Evolutionary conservation across 2,797 vertebrate genomes (phyloP).

Genomic region (Lerista edwardsae): DNA sequence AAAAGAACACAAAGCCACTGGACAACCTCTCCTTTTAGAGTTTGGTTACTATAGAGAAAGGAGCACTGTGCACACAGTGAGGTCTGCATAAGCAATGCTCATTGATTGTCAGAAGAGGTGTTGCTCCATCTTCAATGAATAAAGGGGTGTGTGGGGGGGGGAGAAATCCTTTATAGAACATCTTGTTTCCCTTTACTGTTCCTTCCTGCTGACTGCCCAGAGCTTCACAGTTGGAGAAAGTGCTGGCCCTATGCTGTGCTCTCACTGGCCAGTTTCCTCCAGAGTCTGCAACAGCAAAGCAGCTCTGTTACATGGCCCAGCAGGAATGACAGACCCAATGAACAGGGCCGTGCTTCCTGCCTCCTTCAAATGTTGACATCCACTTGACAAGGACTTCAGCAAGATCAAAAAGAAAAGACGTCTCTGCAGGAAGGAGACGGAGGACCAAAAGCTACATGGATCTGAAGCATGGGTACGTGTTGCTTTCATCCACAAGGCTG

Average conservation of each 20-base stretch:
- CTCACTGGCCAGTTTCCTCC: neutral
- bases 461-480: accelerated
- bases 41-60: neutral
- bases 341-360: accelerated
- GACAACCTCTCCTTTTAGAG: neutral
- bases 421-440: neutral
- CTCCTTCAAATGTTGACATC: neutral
- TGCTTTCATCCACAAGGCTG: neutral
- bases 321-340: accelerated
- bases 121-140: neutral
- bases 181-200: neutral
- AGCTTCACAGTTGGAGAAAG: neutral
- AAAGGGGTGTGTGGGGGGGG: neutral
- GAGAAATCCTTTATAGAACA: neutral
- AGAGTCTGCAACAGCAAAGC: neutral
- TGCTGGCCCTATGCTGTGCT: neutral
- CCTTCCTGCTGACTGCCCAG: neutral
- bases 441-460: neutral
- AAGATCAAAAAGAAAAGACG: neutral
- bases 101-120: neutral
- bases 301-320: neutral
- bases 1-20: neutral
- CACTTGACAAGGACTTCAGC: neutral
- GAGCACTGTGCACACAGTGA: neutral
- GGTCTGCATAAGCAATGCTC: neutral